These are phyloP conservation scores for Meta bourneti DNA, from an alignment of 2,888 invertebrate species.

Conservation along the genomic window DNA sequence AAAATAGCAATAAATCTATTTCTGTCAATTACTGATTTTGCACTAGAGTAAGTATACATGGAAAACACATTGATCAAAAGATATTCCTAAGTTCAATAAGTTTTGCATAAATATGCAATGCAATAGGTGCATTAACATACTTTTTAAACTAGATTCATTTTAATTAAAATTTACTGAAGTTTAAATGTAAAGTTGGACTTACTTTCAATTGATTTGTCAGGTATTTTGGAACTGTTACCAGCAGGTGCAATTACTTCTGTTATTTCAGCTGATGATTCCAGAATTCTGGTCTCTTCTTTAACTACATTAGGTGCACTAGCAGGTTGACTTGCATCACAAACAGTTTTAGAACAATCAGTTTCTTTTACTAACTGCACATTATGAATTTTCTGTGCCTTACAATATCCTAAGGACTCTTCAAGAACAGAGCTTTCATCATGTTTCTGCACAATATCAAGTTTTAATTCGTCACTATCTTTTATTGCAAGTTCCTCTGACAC, in stretches of 20 bases:
- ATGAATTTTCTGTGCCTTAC: not conserved
- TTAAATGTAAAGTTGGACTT: too few species aligned
- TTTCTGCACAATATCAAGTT: not conserved
- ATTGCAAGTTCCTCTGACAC: not conserved
- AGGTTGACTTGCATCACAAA: constrained; percentile 1
- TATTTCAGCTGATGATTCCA: not conserved
- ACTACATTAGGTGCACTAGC: not conserved
- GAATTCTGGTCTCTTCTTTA: constrained; percentile 19
- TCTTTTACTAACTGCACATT: constrained; percentile 1
- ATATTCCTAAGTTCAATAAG: too few species aligned
- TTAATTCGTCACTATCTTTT: not conserved
- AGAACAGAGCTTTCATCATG: not conserved
- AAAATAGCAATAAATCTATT: too few species aligned
- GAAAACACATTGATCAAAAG: too few species aligned
- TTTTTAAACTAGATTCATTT: too few species aligned
- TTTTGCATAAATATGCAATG: too few species aligned
- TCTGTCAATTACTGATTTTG: too few species aligned
- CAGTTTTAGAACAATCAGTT: not conserved
- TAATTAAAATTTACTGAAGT: too few species aligned
- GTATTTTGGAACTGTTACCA: not conserved
- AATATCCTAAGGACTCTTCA: constrained; percentile 8
- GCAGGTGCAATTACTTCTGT: constrained; percentile 1
- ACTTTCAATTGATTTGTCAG: too few species aligned
- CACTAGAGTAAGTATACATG: too few species aligned
- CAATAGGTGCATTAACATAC: too few species aligned